These are phyloP conservation scores for Drosophila fulvimacula DNA, from an alignment of 2,888 invertebrate species.

Conservation along the genomic window DNA sequence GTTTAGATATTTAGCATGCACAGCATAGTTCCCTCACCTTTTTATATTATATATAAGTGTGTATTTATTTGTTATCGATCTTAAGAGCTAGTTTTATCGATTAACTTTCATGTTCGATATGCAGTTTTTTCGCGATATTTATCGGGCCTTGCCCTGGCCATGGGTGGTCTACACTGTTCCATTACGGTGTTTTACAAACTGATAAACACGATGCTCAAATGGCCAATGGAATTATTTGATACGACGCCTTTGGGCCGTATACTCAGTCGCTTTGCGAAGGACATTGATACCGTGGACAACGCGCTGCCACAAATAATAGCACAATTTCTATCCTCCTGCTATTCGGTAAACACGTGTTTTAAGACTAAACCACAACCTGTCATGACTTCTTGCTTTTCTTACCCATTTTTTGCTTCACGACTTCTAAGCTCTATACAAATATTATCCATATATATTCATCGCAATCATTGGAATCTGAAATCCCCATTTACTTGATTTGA, in stretches of 20 bases:
- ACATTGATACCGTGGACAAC: slow-evolving; percentile 87
- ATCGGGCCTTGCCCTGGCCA: slow-evolving; percentile 83
- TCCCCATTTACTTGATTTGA: slow-evolving; percentile 68
- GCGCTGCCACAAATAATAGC: slow-evolving; percentile 84
- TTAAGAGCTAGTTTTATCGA: slow-evolving; percentile 17
- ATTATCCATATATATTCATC: neutral
- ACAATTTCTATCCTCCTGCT: slow-evolving; percentile 84
- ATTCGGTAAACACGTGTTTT: slow-evolving; percentile 84
- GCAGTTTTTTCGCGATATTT: slow-evolving; percentile 83
- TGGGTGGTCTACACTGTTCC: slow-evolving; percentile 87
- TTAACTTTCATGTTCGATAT: slow-evolving; percentile 40
- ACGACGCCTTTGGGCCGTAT: slow-evolving; percentile 91
- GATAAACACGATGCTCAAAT: slow-evolving; percentile 87
- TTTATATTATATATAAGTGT: neutral
- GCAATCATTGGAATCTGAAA: slow-evolving; percentile 21
- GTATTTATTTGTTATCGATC: slow-evolving; percentile 1
- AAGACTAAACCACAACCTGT: neutral
- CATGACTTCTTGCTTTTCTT: neutral
- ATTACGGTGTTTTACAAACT: slow-evolving; percentile 87
- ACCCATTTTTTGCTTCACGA: neutral
- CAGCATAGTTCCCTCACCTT: slow-evolving; percentile 2
- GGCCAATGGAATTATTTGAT: slow-evolving; percentile 92
- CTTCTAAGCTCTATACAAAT: slow-evolving; percentile 3
- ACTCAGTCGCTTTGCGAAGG: slow-evolving; percentile 88
- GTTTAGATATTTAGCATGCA: slow-evolving; percentile 35